Conservation (phyloP, 2,113 vertebrate species). For the Urocynchramus pylzowi region DNA sequence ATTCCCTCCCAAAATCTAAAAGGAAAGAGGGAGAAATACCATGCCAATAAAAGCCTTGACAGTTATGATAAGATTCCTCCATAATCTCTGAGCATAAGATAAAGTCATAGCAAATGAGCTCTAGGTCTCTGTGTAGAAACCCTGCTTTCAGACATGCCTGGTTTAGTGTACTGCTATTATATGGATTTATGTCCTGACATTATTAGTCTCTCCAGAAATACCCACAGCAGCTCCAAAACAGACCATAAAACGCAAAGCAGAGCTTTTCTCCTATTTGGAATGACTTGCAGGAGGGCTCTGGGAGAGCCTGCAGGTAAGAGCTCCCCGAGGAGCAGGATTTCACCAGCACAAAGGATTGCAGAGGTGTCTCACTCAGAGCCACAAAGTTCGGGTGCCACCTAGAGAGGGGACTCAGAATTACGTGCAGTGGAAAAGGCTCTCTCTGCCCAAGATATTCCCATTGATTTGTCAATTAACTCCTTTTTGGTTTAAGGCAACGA, state of each 20-base stretch:
- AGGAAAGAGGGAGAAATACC: neutral
- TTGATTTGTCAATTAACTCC: neutral
- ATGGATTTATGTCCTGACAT: neutral
- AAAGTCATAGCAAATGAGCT: neutral
- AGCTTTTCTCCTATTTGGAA: neutral
- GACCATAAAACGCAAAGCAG: neutral
- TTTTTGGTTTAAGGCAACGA: neutral
- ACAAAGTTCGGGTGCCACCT: neutral
- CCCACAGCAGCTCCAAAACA: neutral
- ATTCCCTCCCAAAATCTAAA: slow-evolving; percentile 65
- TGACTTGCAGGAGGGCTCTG: neutral
- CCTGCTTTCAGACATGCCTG: neutral
- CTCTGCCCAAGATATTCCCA: neutral
- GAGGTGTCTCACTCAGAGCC: neutral
- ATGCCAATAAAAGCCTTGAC: slow-evolving; percentile 2
- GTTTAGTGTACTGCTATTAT: neutral
- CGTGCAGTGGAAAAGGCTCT: neutral
- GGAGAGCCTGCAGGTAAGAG: neutral
- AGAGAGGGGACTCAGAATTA: neutral
- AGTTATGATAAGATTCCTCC: neutral
- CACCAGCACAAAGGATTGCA: neutral
- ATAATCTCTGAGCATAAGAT: neutral
- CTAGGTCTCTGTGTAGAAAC: neutral
- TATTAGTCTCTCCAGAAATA: neutral
- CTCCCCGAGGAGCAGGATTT: neutral